Percentiles rank a stretch among this genome's conserved stretches.
Evolutionary conservation across 2,888 invertebrate genomes (phyloP).

Genomic region (Acronicta psi): DNA sequence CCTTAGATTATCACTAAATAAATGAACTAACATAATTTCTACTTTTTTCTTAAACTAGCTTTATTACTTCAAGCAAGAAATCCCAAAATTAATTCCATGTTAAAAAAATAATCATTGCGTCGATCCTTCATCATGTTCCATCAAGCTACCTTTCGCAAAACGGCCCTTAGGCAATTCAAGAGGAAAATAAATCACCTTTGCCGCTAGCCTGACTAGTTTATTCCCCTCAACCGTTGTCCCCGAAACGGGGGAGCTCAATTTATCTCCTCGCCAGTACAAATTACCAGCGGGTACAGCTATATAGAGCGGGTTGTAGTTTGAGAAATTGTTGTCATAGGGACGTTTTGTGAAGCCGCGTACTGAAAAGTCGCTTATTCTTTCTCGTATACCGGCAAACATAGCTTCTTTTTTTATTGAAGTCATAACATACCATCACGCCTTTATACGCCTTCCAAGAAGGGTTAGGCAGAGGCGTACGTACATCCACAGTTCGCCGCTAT

Average conservation of each 20-base stretch:
- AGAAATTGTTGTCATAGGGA: conserved; percentile 52
- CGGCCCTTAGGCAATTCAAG: conserved; percentile 46
- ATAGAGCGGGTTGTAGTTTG: conserved; percentile 45
- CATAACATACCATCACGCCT: too few relatives aligned
- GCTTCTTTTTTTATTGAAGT: conserved; percentile 17
- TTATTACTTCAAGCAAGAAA: background rate
- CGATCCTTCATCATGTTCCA: conserved; percentile 35
- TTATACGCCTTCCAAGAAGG: too few relatives aligned
- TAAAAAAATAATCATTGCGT: conserved; percentile 28
- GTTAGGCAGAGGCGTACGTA: too few relatives aligned
- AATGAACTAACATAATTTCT: too few relatives aligned
- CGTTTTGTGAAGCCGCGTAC: conserved; percentile 36
- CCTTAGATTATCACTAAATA: too few relatives aligned
- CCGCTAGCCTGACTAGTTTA: conserved; percentile 50
- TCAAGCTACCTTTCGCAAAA: conserved; percentile 25
- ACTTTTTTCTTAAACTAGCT: too few relatives aligned
- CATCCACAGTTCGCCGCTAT: too few relatives aligned
- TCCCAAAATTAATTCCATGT: conserved; percentile 14
- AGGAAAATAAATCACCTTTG: conserved; percentile 56
- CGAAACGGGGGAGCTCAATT: conserved; percentile 55
- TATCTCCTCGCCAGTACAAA: conserved; percentile 58
- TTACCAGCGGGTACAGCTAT: conserved; percentile 49
- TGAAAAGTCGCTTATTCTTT: conserved; percentile 42
- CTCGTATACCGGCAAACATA: conserved; percentile 16
- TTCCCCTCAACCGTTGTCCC: conserved; percentile 52